Percentiles rank a stretch among this genome's conserved stretches.
phyloP scores from a whole-genome alignment of 2,797 vertebrate genomes.

The Galaxias olidus region DNA sequence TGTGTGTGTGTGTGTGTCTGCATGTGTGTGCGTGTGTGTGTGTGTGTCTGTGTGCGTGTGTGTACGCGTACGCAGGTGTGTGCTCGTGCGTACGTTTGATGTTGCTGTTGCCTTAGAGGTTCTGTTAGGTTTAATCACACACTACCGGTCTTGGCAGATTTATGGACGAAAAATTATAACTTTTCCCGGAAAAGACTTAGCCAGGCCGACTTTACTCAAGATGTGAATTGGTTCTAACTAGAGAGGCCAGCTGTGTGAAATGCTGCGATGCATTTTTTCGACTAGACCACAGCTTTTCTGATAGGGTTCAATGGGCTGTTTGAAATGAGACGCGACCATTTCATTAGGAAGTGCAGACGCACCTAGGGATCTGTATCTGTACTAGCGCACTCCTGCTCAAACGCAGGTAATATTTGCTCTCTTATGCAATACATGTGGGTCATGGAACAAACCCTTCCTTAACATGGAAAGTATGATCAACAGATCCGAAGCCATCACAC shows the following conservation, averaged over 20 bases:
- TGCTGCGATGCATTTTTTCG: too few relatives aligned
- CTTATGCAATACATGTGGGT: too few relatives aligned
- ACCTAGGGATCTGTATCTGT: too few relatives aligned
- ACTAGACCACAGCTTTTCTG: too few relatives aligned
- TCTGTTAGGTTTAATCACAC: constrained; percentile 65
- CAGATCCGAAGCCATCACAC: constrained; percentile 33
- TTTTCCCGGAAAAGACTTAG: constrained; percentile 49
- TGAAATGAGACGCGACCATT: too few relatives aligned
- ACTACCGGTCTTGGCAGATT: constrained; percentile 71
- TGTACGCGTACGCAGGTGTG: constrained; percentile 40
- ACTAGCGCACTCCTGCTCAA: too few relatives aligned
- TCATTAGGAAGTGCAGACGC: too few relatives aligned
- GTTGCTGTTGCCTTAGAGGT: constrained; percentile 70
- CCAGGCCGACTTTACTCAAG: constrained; percentile 41
- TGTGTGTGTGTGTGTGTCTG: not conserved
- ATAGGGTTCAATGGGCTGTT: too few relatives aligned
- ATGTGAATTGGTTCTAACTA: constrained; percentile 47
- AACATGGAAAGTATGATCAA: constrained; percentile 21
- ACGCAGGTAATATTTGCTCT: too few relatives aligned
- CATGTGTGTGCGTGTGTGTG: constrained; percentile 51
- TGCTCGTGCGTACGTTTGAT: constrained; percentile 64
- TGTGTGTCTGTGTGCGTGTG: constrained; percentile 35
- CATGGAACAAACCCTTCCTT: too few relatives aligned
- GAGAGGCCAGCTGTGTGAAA: constrained; percentile 57
- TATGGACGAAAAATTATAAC: constrained; percentile 72